A percentile compares a stretch with the other conserved stretches of the same genome.
phyloP scores from a whole-genome alignment of 2,113 vertebrate species.

The Erythrocercus mccallii region DNA sequence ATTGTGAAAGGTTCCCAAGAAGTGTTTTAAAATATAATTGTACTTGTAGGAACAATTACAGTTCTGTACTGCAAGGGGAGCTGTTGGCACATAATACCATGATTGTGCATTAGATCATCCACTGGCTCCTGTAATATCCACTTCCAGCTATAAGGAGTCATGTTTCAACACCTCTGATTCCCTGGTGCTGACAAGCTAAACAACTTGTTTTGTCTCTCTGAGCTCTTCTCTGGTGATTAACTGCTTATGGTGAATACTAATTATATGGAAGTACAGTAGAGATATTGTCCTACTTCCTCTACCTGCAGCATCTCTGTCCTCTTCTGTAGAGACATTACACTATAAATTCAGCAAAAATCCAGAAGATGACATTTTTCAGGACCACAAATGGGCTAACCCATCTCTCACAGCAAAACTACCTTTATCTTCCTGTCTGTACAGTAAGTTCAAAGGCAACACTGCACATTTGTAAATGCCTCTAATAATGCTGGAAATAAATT shows the following conservation, averaged over 20 bases:
- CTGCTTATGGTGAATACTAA: conserved; percentile 82
- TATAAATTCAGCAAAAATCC: conserved; percentile 25
- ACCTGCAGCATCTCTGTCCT: conserved; percentile 27
- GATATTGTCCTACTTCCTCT: conserved; percentile 59
- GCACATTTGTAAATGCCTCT: conserved; percentile 19
- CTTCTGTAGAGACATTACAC: conserved; percentile 9
- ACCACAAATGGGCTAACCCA: conserved; percentile 37
- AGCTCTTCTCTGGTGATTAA: conserved; percentile 83
- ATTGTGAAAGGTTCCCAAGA: conserved; percentile 42
- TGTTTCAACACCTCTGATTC: conserved; percentile 81
- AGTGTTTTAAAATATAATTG: conserved; percentile 45
- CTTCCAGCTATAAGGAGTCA: conserved; percentile 77
- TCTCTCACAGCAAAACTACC: conserved; percentile 19
- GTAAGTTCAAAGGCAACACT: not conserved
- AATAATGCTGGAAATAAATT: conserved; percentile 51
- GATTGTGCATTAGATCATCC: conserved; percentile 64
- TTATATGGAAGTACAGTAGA: conserved; percentile 71
- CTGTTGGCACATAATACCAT: conserved; percentile 74
- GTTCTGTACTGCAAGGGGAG: conserved; percentile 75
- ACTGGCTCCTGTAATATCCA: conserved; percentile 66
- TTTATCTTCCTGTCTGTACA: conserved; percentile 43
- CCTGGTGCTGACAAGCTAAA: conserved; percentile 82
- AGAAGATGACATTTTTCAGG: conserved; percentile 41
- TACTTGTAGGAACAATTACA: conserved; percentile 70
- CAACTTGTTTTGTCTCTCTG: conserved; percentile 84